Conservation (phyloP, 2,113 vertebrate genomes). For the Gymnogyps californianus region DNA sequence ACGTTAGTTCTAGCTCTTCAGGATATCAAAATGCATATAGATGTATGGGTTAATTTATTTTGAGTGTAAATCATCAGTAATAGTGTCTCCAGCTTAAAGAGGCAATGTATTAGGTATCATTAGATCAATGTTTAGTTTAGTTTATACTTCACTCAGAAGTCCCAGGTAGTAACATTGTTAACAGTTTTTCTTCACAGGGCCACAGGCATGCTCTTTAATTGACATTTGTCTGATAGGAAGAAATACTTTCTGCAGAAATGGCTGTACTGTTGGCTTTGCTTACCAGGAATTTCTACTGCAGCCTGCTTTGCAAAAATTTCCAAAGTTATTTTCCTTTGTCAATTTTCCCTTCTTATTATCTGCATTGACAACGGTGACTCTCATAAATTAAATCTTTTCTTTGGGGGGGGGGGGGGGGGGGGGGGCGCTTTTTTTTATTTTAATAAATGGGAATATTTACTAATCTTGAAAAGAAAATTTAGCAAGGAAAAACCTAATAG, state of each 20-base stretch:
- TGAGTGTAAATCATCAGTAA: neutral
- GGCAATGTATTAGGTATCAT: neutral
- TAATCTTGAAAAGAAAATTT: neutral
- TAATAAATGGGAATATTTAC: neutral
- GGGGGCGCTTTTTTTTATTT: neutral
- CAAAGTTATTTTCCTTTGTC: neutral
- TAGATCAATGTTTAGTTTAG: neutral
- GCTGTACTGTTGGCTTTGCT: neutral
- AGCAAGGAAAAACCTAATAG: neutral
- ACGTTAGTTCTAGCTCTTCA: neutral
- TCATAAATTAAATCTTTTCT: neutral
- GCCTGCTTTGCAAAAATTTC: neutral
- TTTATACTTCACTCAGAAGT: neutral
- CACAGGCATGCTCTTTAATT: neutral
- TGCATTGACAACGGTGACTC: neutral
- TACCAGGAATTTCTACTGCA: neutral
- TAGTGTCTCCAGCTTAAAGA: neutral
- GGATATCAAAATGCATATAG: neutral
- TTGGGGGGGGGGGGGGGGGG: fast-evolving
- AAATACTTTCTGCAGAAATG: neutral
- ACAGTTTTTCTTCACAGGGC: neutral
- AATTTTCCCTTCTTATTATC: neutral
- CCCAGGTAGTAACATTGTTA: neutral
- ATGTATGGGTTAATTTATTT: neutral
- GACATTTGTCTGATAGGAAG: neutral